Conservation (phyloP, 2,113 vertebrate genomes). For the Paradoxurus hermaphroditus region DNA sequence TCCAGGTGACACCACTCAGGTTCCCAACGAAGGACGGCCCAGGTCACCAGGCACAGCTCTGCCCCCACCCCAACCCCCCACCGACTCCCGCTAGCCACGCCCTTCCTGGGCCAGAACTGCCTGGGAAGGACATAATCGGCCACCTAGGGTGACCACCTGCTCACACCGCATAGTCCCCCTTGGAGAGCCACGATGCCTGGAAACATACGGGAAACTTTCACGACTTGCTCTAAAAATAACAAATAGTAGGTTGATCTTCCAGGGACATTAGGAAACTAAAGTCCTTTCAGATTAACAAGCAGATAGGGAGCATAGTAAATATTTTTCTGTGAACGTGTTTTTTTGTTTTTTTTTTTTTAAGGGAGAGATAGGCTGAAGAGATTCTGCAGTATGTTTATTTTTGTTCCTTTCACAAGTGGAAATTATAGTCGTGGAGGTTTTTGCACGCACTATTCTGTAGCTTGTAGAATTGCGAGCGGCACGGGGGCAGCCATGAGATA, state of each 20-base stretch:
- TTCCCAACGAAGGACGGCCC: fast-evolving
- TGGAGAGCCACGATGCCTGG: neutral
- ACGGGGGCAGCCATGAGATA: fast-evolving
- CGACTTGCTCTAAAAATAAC: neutral
- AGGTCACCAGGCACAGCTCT: fast-evolving
- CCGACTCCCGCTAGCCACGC: fast-evolving
- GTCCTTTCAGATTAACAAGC: neutral
- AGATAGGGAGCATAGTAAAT: neutral
- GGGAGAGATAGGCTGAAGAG: neutral
- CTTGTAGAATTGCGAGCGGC: neutral
- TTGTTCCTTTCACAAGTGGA: neutral
- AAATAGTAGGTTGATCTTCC: neutral
- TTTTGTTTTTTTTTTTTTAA: too few species aligned
- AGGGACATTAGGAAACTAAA: neutral
- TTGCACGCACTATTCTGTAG: neutral
- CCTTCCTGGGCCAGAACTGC: neutral
- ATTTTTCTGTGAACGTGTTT: neutral
- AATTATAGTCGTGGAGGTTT: neutral
- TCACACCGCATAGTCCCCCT: fast-evolving
- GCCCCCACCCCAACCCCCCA: fast-evolving
- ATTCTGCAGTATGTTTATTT: neutral
- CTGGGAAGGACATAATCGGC: too few species aligned
- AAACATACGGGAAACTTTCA: neutral
- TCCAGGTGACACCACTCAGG: fast-evolving
- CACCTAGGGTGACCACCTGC: neutral